Evolutionary conservation across 1,140 invertebrate species (phyloP), one percentile per base, ranked within the genome.

Genomic region (Camponotus pennsylvanicus): DNA sequence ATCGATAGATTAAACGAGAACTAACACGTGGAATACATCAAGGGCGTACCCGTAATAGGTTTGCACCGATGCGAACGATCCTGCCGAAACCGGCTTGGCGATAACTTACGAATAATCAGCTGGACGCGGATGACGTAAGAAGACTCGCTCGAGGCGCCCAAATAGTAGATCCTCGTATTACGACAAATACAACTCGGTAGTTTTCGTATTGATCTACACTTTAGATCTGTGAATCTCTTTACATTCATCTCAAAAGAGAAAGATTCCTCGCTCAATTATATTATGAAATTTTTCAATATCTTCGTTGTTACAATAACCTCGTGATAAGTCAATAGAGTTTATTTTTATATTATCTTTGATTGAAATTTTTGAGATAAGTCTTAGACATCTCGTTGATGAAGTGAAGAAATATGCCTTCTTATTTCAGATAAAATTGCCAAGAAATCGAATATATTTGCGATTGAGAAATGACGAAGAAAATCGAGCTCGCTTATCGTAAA

Each of bases 11-110:
- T 63, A 45, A 76, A 78, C 40, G 21, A 79, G 55, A 61, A 32
- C 27, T 45, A 77, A 85, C 69, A 90, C 82, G 86, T 90, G 27
- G 80, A 67, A 34, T 77, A 52, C 40, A 85, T 75, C 88, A 90
- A 92, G 87, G 87, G 49, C 79, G 89, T 92, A 92, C 82, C 85
- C 69, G 75, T 57, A 63, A 85, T 82, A 80, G 71, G 85, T 86
- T 88, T 85, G 82, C 77, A 88, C 87, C 34, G 64, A 63, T 11
- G 9, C 57, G 21, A 42, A 86, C 69, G 11, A 40, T 27, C n/a
- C 49, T 71, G 59, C 75, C 80, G 66, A 69, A 79, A 78, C 1
- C 8, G 34, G 18, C 11, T 55, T 8, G 18, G 18, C 2, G 21
- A 34, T 55, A 9, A 40, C 15, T 75, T 75, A 57, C 52, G n/a